Conservation (phyloP, 2,888 invertebrate genomes). For the Lasioglossum lativentre region DNA sequence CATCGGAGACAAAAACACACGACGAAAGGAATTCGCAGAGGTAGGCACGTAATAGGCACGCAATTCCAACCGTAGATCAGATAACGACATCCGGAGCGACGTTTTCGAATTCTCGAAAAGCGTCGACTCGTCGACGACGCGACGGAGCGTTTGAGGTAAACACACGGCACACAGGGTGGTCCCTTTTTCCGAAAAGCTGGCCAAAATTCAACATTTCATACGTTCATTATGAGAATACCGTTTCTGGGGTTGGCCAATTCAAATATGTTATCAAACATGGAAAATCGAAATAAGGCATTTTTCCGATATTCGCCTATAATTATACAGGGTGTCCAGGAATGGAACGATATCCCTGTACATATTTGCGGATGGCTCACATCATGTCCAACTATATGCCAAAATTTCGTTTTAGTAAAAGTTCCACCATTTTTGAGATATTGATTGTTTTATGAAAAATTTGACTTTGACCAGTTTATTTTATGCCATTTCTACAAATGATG, state of each 20-base stretch:
- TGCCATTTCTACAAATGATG: too few relatives aligned
- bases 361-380: too few relatives aligned
- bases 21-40: conserved; percentile 30
- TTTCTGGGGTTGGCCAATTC: neutral
- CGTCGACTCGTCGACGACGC: neutral
- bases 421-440: too few relatives aligned
- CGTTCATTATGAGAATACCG: too few relatives aligned
- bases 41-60: conserved; percentile 45
- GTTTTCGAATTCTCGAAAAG: conserved; percentile 45
- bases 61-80: conserved; percentile 57
- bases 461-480: too few relatives aligned
- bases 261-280: neutral
- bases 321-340: too few relatives aligned
- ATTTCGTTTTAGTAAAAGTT: too few relatives aligned
- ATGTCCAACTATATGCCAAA: too few relatives aligned
- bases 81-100: conserved; percentile 57
- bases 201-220: neutral
- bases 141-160: neutral
- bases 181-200: neutral
- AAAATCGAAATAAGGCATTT: too few relatives aligned
- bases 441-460: too few relatives aligned
- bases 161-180: neutral
- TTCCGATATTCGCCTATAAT: too few relatives aligned
- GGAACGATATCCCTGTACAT: too few relatives aligned
- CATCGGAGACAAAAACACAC: neutral